Percentiles rank a stretch among this genome's conserved stretches.
Conservation (phyloP, 2,888 invertebrate genomes). For the Sclerodermus sp. region DNA sequence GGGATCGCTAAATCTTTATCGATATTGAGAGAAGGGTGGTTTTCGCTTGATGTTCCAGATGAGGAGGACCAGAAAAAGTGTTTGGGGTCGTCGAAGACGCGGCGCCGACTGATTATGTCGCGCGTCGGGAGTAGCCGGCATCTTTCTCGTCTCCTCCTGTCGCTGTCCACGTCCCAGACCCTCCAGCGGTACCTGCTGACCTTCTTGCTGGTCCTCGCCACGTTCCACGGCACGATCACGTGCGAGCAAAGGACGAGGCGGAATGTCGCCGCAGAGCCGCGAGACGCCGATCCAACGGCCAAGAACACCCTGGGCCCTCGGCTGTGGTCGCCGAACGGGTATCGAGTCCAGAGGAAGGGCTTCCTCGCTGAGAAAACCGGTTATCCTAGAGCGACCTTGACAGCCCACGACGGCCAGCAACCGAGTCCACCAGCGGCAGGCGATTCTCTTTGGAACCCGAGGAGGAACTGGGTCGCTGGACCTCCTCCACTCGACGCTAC, state of each 20-base stretch:
- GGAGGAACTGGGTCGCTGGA: no score
- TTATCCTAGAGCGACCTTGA: no score
- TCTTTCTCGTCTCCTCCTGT: constrained; percentile 45
- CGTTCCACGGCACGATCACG: constrained; percentile 6
- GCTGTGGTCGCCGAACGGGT: no score
- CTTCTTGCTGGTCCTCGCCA: constrained; percentile 15
- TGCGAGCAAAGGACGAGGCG: background rate
- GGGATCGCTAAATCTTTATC: no score
- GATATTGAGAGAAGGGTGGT: no score
- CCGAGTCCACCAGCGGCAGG: no score
- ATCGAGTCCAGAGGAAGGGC: no score
- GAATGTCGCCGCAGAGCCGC: background rate
- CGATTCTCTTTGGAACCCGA: no score
- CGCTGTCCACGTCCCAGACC: constrained; percentile 34
- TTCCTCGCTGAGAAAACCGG: no score
- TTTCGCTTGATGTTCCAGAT: constrained; percentile 32
- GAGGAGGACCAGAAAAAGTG: constrained; percentile 25
- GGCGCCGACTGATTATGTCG: constrained; percentile 55
- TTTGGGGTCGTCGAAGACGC: constrained; percentile 37
- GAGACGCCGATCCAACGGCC: background rate
- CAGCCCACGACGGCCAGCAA: no score
- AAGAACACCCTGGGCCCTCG: background rate
- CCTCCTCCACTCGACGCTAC: no score
- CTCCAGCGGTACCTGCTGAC: constrained; percentile 21
- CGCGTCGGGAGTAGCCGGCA: constrained; percentile 40